These are phyloP conservation scores for Beris morrisii DNA, from an alignment of 2,888 invertebrate species.

Conservation along the genomic window DNA sequence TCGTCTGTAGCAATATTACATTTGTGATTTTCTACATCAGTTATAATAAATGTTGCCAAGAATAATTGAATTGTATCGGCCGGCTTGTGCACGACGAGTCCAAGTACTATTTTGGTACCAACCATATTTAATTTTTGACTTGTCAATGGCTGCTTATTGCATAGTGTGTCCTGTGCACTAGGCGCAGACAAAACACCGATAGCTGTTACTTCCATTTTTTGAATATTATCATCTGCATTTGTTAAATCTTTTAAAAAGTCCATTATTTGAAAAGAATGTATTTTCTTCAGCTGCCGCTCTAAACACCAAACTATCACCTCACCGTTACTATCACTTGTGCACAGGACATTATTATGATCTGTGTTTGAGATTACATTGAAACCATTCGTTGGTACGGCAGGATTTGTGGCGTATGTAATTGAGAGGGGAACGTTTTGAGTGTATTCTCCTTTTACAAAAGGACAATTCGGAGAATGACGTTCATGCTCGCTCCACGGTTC, in stretches of 20 bases:
- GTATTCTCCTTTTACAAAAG: conserved; percentile 91
- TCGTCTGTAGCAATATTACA: conserved; percentile 7
- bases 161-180: conserved; percentile 1
- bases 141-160: conserved; percentile 51
- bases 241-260: conserved; percentile 49
- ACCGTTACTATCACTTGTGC: conserved; percentile 63
- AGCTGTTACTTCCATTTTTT: conserved; percentile 62
- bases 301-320: conserved; percentile 83
- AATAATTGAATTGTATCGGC: conserved; percentile 48
- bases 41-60: conserved; percentile 48
- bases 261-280: conserved; percentile 61
- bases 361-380: conserved; percentile 64
- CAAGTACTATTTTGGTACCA: conserved; percentile 51
- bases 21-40: conserved; percentile 40
- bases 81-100: conserved; percentile 48
- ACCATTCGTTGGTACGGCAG: conserved; percentile 64
- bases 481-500: conserved; percentile 98
- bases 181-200: conserved; percentile 73
- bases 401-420: conserved; percentile 80
- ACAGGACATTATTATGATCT: conserved; percentile 62
- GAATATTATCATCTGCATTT: conserved; percentile 19
- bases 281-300: conserved; percentile 72
- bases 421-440: conserved; percentile 93
- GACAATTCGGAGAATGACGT: conserved; percentile 89
- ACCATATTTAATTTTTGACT: conserved; percentile 47